A percentile compares a stretch with the other conserved stretches of the same genome.
These are phyloP conservation scores for Drosophila saltans DNA, from an alignment of 1,140 invertebrate genomes.

Conservation along the genomic window DNA sequence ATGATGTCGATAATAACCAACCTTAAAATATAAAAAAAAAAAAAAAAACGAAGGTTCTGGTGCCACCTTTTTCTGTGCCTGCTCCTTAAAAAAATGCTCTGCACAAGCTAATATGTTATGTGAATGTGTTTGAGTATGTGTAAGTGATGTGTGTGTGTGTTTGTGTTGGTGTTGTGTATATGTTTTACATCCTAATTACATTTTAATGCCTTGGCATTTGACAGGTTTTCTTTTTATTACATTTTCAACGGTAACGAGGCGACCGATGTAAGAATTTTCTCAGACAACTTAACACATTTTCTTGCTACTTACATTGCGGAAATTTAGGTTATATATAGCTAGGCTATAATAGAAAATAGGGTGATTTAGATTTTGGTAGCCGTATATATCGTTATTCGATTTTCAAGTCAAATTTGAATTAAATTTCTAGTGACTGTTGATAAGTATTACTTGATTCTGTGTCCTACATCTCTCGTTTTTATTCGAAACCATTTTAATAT, in stretches of 20 bases:
- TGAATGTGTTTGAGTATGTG: slow-evolving; percentile 5
- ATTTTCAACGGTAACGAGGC: slow-evolving; percentile 9
- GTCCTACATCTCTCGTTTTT: background rate
- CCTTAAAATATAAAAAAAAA: background rate
- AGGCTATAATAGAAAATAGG: background rate
- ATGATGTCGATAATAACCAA: slow-evolving; percentile 9
- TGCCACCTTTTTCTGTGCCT: background rate
- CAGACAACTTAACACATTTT: slow-evolving; percentile 12
- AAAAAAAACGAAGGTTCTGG: background rate
- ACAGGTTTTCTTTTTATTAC: slow-evolving; percentile 30
- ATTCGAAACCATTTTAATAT: slow-evolving; percentile 6
- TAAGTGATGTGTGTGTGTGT: background rate
- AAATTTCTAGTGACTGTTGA: background rate
- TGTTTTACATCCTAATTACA: slow-evolving; percentile 57
- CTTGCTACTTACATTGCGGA: background rate
- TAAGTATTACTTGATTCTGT: background rate
- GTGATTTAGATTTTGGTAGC: background rate
- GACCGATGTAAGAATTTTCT: background rate
- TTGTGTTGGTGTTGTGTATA: slow-evolving; percentile 6
- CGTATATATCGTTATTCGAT: background rate
- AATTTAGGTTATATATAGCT: background rate
- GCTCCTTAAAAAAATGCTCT: slow-evolving; percentile 1
- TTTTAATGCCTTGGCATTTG: slow-evolving; percentile 54
- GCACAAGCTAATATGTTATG: slow-evolving; percentile 5
- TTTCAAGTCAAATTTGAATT: background rate